Conservation (phyloP, 2,888 invertebrate species). For the Lymantria dispar region DNA sequence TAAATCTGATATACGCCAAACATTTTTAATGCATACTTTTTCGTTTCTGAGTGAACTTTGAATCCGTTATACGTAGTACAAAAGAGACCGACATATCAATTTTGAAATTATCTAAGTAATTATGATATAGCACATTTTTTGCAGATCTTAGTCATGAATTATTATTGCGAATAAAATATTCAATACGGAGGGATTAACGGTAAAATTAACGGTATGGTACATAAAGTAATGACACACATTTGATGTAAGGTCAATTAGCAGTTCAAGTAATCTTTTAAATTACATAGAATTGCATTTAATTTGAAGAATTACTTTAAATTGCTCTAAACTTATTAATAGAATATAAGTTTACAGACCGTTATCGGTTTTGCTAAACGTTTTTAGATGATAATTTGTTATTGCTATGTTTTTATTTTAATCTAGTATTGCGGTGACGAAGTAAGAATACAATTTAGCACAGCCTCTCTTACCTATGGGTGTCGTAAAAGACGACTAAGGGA, state of each 20-base stretch:
- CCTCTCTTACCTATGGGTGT: too few species aligned
- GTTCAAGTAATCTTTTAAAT: not conserved
- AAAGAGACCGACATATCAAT: not conserved
- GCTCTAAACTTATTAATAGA: too few species aligned
- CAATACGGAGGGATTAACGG: conserved; percentile 25
- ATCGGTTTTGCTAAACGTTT: too few species aligned
- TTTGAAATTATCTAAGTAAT: not conserved
- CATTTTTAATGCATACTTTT: too few species aligned
- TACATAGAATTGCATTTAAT: not conserved
- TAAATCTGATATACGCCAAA: too few species aligned
- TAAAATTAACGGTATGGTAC: conserved; percentile 14
- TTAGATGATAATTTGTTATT: too few species aligned
- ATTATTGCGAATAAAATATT: conserved; percentile 14
- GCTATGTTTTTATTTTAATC: too few species aligned
- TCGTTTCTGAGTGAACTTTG: too few species aligned
- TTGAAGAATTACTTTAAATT: not conserved
- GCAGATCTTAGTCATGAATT: conserved; percentile 11
- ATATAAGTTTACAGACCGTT: too few species aligned
- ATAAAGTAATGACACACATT: conserved; percentile 14
- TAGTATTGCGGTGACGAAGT: too few species aligned
- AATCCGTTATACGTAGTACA: not conserved
- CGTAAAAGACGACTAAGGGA: too few species aligned
- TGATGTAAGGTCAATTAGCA: conserved; percentile 3
- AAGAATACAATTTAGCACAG: too few species aligned
- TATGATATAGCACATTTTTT: conserved; percentile 20